Base-by-base conservation (phyloP, 2,888 invertebrate genomes). In the Heliconius charithonia region DNA sequence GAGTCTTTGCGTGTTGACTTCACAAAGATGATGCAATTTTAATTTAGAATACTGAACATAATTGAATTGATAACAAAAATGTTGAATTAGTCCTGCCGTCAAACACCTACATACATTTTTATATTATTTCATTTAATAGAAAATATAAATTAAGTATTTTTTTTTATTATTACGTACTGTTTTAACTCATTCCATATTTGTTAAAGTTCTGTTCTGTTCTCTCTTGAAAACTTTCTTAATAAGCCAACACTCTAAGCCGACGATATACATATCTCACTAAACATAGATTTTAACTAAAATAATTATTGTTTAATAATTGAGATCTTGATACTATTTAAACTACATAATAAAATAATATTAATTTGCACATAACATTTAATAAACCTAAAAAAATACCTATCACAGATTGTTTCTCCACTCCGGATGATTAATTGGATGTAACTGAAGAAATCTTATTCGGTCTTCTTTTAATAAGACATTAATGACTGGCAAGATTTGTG, bases 381-480 rank as follows among this genome's bases (percentile, higher is more conserved):
- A 69, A 25, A 25, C 22, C 41, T 27, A 7, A 72, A n/a, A 72
- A 63, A 16, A 6, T 45, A 62, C 45, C 27, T 41, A 62, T 45
- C 29, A 74, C 63, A 63, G n/a, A 37, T 72, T 72, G 72, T 72
- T 72, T 45, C 62, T 63, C 45, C 19, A 32, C 25, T 37, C 45
- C 56, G 45, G 66, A 80, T 79, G 80, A 80, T 80, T 79, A 80
- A 76, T 80, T 73, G 56, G 63, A 65, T 74, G 66, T 80, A 76
- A 80, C 76, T 74, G 78, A 81, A 76, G 78, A 79, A 76, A 79
- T 81, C 62, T 77, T 80, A 75, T 79, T 75, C 75, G 75, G 76
- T 79, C 66, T 82, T 78, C 81, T 80, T 80, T 80, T 83, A 83
- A 83, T 83, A 83, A 82, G 83, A 83, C 80, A 83, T 83, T 81